Conservation (phyloP, 2,797 vertebrate genomes). For the Graptemys geographica region DNA sequence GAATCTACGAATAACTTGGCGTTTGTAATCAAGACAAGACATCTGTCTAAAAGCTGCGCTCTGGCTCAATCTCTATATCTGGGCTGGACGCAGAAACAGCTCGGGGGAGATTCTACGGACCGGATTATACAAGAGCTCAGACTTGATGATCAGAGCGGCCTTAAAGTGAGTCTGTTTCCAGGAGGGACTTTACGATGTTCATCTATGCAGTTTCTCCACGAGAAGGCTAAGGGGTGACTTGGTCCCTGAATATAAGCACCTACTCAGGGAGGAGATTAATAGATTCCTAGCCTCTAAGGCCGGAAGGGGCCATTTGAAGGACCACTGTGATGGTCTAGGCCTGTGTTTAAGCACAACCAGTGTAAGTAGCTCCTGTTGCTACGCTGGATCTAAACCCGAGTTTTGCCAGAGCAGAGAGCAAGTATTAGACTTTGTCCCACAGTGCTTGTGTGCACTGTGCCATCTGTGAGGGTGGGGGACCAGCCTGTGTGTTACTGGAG, state of each 20-base stretch:
- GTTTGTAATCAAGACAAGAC: background rate
- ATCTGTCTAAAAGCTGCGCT: background rate
- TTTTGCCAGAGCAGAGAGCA: background rate
- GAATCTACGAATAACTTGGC: background rate
- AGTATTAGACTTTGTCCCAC: background rate
- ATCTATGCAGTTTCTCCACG: background rate
- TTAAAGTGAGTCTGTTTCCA: background rate
- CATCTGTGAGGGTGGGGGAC: background rate
- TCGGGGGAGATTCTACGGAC: background rate
- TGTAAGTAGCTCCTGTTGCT: background rate
- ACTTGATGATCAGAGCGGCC: background rate
- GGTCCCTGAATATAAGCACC: background rate
- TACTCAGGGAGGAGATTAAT: background rate
- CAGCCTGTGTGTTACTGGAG: background rate
- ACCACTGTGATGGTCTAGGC: background rate
- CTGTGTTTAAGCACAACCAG: background rate
- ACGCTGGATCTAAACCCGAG: background rate
- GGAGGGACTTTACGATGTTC: background rate
- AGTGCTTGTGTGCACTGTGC: background rate
- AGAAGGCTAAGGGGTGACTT: background rate
- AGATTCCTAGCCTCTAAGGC: background rate
- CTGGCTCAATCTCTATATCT: background rate
- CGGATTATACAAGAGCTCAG: background rate
- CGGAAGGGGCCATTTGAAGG: background rate
- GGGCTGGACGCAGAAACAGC: background rate